Conservation (phyloP, 2,888 invertebrate species). For the Volucella inanis region DNA sequence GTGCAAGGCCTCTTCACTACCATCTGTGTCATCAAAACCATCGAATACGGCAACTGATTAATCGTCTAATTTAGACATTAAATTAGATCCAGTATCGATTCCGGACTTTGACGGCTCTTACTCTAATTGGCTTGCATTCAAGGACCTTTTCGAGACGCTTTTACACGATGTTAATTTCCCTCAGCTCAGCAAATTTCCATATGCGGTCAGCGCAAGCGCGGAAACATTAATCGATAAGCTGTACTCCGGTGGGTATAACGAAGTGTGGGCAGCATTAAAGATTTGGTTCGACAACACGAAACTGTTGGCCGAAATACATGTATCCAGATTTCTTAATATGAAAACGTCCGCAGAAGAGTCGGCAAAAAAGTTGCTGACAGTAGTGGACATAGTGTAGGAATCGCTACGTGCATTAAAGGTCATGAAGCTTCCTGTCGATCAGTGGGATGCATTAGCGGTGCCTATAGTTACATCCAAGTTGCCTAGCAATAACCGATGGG, state of each 20-base stretch:
- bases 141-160: slow-evolving; percentile 43
- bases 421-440: slow-evolving; percentile 44
- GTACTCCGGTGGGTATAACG: slow-evolving; percentile 51
- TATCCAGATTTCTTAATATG: slow-evolving; percentile 55
- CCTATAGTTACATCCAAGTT: slow-evolving; percentile 38
- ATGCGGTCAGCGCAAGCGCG: slow-evolving; percentile 30
- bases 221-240: slow-evolving; percentile 52
- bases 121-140: slow-evolving; percentile 14
- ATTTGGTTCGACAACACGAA: slow-evolving; percentile 48
- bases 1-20: neutral
- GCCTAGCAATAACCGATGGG: slow-evolving; percentile 22
- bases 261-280: slow-evolving; percentile 54
- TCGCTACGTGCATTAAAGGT: slow-evolving; percentile 49
- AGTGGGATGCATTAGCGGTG: slow-evolving; percentile 56
- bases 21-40: neutral
- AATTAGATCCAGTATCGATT: too few species aligned
- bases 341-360: slow-evolving; percentile 30
- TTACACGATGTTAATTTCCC: slow-evolving; percentile 18
- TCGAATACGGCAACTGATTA: neutral
- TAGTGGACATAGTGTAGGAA: slow-evolving; percentile 58
- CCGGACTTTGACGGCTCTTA: too few species aligned
- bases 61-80: neutral
- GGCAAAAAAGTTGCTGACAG: slow-evolving; percentile 27
- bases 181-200: slow-evolving; percentile 54
- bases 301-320: slow-evolving; percentile 60